These are phyloP conservation scores for Drepana arcuata DNA, from an alignment of 1,140 invertebrate species.

Conservation along the genomic window DNA sequence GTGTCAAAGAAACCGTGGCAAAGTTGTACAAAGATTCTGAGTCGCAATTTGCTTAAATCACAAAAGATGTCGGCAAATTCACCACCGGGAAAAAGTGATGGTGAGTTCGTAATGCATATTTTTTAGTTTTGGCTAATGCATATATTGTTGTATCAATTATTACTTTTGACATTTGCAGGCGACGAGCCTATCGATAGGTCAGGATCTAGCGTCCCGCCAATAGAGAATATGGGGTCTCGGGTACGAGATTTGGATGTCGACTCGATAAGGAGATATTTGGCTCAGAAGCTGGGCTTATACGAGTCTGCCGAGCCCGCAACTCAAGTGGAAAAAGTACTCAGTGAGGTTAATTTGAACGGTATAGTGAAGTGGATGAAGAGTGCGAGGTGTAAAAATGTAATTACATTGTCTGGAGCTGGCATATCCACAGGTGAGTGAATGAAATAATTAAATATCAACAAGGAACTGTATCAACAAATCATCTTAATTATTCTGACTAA, in stretches of 20 bases:
- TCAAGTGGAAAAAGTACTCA: constrained; percentile 52
- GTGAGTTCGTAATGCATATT: too few relatives aligned
- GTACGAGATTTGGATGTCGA: constrained; percentile 60
- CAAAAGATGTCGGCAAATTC: constrained; percentile 60
- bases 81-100: constrained; percentile 52
- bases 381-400: constrained; percentile 86
- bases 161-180: constrained; percentile 17
- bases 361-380: constrained; percentile 72
- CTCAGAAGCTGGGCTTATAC: constrained; percentile 61
- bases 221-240: constrained; percentile 23
- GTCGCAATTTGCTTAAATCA: constrained; percentile 48
- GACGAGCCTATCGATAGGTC: constrained; percentile 26
- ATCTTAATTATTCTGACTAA: too few relatives aligned
- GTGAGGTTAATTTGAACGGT: constrained; percentile 59
- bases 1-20: constrained; percentile 53
- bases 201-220: constrained; percentile 38
- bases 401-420: constrained; percentile 94
- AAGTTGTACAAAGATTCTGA: constrained; percentile 48
- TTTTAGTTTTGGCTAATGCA: neutral
- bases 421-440: constrained; percentile 94
- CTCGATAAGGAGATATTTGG: constrained; percentile 57
- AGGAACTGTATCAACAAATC: too few relatives aligned
- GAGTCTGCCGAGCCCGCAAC: constrained; percentile 30
- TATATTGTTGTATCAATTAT: neutral
- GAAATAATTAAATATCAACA: too few relatives aligned